Percentiles rank a stretch among this genome's conserved stretches.
Conservation (phyloP, 1,140 invertebrate species). For the Drosophila punjabiensis region DNA sequence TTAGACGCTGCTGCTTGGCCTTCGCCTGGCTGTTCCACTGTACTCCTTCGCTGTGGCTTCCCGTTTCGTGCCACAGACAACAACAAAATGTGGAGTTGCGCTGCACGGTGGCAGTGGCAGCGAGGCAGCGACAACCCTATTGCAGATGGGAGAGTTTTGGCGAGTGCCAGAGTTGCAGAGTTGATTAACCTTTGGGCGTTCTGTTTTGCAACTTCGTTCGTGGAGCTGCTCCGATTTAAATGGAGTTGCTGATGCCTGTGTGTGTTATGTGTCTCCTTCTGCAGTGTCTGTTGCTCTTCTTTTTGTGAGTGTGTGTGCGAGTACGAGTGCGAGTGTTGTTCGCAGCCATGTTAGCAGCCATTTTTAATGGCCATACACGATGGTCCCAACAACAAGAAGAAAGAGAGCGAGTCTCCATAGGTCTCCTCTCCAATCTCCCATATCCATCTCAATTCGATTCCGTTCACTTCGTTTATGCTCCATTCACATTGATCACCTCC, state of each 20-base stretch:
- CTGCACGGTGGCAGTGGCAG: slow-evolving; percentile 37
- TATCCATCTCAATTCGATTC: slow-evolving; percentile 4
- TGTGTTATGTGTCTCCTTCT: slow-evolving; percentile 47
- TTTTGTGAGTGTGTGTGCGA: neutral
- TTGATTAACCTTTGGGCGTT: slow-evolving; percentile 85
- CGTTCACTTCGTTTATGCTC: slow-evolving; percentile 25
- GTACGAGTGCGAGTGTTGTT: slow-evolving; percentile 44
- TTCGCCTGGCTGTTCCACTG: slow-evolving; percentile 48
- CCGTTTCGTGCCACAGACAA: slow-evolving; percentile 70
- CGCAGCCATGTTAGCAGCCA: slow-evolving; percentile 80
- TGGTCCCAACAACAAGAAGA: slow-evolving; percentile 21
- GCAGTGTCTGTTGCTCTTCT: slow-evolving; percentile 69
- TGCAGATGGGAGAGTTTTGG: slow-evolving; percentile 41
- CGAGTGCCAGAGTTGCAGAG: slow-evolving; percentile 59
- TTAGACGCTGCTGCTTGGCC: slow-evolving; percentile 66
- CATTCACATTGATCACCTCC: slow-evolving; percentile 26
- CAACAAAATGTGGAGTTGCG: slow-evolving; percentile 60
- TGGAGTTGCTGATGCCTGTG: slow-evolving; percentile 47
- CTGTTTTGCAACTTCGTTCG: slow-evolving; percentile 81
- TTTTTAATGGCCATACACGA: slow-evolving; percentile 72
- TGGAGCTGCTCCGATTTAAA: slow-evolving; percentile 79
- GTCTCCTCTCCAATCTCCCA: slow-evolving; percentile 15
- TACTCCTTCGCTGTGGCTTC: slow-evolving; percentile 45
- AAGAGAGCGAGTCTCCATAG: slow-evolving; percentile 16
- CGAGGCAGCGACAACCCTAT: slow-evolving; percentile 40